Evolutionary conservation across 2,797 vertebrate genomes (phyloP).

Genomic region (Emys orbicularis): DNA sequence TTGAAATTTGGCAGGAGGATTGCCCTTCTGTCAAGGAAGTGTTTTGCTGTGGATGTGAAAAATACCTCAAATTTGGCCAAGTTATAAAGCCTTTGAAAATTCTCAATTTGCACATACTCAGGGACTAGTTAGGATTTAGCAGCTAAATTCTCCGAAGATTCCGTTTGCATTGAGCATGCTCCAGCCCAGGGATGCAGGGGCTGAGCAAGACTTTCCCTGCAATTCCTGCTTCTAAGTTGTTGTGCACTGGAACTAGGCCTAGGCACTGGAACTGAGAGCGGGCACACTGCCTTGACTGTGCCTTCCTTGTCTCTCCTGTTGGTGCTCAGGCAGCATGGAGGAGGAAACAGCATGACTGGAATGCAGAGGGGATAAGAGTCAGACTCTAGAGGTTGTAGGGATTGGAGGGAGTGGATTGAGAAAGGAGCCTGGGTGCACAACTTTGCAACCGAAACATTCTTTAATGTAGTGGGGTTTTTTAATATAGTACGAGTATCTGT

Average conservation of each 20-base stretch:
- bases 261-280: not conserved
- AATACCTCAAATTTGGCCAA: not conserved
- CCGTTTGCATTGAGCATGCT: rapidly evolving
- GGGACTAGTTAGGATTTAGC: not conserved
- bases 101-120: not conserved
- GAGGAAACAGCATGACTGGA: not conserved
- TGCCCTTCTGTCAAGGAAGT: not conserved
- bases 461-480: not conserved
- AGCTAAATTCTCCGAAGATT: not conserved
- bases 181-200: rapidly evolving
- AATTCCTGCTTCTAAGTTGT: rapidly evolving
- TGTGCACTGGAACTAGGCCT: not conserved
- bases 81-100: not conserved
- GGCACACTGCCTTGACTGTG: not conserved
- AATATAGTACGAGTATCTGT: not conserved
- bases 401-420: not conserved
- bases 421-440: rapidly evolving
- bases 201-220: rapidly evolving
- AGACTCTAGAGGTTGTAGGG: not conserved
- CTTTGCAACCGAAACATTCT: not conserved
- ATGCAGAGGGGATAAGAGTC: too few relatives aligned
- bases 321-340: not conserved
- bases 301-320: not conserved
- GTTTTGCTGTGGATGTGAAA: not conserved
- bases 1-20: not conserved